These are phyloP conservation scores for Hydrophis major DNA, from an alignment of 2,797 vertebrate species.

Conservation along the genomic window DNA sequence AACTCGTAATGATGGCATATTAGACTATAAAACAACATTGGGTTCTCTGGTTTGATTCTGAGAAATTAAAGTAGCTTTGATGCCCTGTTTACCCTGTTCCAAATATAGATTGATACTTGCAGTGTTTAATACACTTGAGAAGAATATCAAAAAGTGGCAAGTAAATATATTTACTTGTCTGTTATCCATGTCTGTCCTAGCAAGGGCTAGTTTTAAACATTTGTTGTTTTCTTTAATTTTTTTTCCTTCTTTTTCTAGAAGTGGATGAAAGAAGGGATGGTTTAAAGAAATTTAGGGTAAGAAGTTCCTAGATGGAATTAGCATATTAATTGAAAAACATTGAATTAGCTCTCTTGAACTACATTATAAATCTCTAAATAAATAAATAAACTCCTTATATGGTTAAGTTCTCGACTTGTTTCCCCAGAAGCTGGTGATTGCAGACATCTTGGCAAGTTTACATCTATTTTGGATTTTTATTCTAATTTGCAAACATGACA, in stretches of 20 bases:
- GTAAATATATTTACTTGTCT: not conserved
- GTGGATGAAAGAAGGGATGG: not conserved
- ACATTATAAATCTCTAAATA: not conserved
- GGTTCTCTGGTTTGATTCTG: not conserved
- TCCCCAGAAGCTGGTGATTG: not conserved
- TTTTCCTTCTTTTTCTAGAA: too few relatives aligned
- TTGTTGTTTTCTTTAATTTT: not conserved
- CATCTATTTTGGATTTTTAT: not conserved
- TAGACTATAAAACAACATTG: fast-evolving
- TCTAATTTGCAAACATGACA: not conserved
- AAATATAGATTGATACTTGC: not conserved
- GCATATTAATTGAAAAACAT: not conserved
- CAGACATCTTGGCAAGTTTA: not conserved
- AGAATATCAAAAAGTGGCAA: not conserved
- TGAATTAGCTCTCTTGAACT: not conserved
- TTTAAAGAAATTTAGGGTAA: not conserved
- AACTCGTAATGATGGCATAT: fast-evolving
- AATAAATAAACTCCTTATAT: not conserved
- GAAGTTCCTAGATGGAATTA: not conserved
- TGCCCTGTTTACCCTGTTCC: not conserved
- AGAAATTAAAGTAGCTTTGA: not conserved
- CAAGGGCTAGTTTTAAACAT: not conserved
- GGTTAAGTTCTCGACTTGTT: not conserved
- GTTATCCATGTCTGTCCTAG: not conserved
- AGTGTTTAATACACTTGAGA: not conserved